phyloP scores from a whole-genome alignment of 2,888 invertebrate species.

The Apotomis turbidana region DNA sequence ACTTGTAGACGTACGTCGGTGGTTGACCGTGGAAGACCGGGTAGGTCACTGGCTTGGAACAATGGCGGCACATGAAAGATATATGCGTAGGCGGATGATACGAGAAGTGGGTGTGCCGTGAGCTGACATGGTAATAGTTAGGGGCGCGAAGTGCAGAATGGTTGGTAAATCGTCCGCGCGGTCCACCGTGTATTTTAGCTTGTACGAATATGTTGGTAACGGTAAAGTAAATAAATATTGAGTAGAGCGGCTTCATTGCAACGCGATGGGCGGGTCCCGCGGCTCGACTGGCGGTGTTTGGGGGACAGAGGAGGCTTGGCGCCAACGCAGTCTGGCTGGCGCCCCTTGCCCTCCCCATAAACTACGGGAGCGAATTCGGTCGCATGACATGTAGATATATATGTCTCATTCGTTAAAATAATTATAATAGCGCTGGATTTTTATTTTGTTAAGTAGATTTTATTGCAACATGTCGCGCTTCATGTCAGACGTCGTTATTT shows the following conservation, averaged over 20 bases:
- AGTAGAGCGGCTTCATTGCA: slow-evolving; percentile 63
- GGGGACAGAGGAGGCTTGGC: slow-evolving; percentile 63
- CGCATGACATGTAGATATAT: not conserved
- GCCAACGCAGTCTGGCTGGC: slow-evolving; percentile 64
- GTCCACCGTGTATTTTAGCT: slow-evolving; percentile 65
- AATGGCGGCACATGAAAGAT: slow-evolving; percentile 66
- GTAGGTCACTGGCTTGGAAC: slow-evolving; percentile 61
- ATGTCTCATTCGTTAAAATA: not conserved
- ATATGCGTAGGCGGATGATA: slow-evolving; percentile 73
- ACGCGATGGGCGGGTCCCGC: slow-evolving; percentile 64
- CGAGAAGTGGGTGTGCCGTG: slow-evolving; percentile 67
- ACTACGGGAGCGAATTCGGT: slow-evolving; percentile 44
- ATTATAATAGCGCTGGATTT: too few relatives aligned
- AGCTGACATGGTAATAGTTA: slow-evolving; percentile 59
- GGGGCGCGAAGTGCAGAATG: slow-evolving; percentile 43
- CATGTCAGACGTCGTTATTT: too few relatives aligned
- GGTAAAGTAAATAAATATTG: slow-evolving; percentile 52
- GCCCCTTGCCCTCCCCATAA: slow-evolving; percentile 52
- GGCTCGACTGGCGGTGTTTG: slow-evolving; percentile 65
- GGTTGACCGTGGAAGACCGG: slow-evolving; percentile 73
- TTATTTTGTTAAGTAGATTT: too few relatives aligned
- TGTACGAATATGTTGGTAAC: slow-evolving; percentile 50
- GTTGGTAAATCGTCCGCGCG: slow-evolving; percentile 56
- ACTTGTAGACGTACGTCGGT: slow-evolving; percentile 73
- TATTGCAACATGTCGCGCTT: too few relatives aligned